Percentiles rank a stretch among this genome's conserved stretches.
Evolutionary conservation across 2,797 vertebrate species (phyloP).

Genomic region (Neopelma chrysocephalum): DNA sequence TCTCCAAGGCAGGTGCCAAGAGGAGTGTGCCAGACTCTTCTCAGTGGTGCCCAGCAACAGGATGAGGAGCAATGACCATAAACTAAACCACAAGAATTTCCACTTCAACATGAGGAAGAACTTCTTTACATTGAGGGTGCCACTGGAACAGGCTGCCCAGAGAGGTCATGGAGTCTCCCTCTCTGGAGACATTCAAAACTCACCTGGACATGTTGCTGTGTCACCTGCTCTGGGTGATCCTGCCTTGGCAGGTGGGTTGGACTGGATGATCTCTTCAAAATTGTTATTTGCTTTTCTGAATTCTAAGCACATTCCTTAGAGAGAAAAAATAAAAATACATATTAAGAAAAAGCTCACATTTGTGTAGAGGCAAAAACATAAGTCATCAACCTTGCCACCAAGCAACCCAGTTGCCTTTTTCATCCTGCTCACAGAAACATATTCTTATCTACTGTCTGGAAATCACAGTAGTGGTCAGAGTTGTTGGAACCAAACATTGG

Average conservation of each 20-base stretch:
- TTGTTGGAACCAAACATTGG: neutral
- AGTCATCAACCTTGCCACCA: neutral
- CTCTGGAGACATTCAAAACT: neutral
- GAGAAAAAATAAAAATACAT: neutral
- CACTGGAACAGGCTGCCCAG: neutral
- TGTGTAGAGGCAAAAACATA: neutral
- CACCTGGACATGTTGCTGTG: fast-evolving
- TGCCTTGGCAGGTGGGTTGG: fast-evolving
- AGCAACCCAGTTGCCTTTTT: neutral
- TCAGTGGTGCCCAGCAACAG: neutral
- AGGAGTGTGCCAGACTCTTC: neutral
- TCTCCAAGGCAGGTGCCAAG: neutral
- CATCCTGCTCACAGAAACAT: neutral
- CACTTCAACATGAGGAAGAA: neutral
- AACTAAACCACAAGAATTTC: neutral
- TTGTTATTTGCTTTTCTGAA: neutral
- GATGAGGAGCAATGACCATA: neutral
- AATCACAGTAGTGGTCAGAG: neutral
- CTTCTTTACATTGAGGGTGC: neutral
- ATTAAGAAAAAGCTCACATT: neutral
- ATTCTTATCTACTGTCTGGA: neutral
- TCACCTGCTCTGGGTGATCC: neutral
- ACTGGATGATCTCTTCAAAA: neutral
- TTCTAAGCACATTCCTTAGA: neutral
- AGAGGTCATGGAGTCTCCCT: neutral